phyloP scores from a whole-genome alignment of 1,140 invertebrate genomes.

The Zaprionus tsacasi region DNA sequence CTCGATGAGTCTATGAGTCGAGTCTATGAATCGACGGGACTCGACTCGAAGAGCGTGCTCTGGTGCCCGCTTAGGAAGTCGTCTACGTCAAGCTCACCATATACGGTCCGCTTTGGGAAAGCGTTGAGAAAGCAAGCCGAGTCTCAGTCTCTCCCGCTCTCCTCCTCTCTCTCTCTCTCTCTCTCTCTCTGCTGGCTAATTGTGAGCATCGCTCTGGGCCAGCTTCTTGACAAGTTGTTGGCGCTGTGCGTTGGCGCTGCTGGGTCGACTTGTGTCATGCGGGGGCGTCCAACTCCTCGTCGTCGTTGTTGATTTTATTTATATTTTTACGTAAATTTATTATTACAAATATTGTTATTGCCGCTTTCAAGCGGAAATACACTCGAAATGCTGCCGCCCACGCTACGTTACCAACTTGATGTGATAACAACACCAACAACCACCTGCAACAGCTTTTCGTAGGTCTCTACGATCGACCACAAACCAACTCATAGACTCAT shows the following conservation, averaged over 20 bases:
- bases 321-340: conserved; percentile 80
- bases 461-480: conserved; percentile 1
- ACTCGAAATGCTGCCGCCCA: conserved; percentile 68
- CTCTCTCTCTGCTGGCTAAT: conserved; percentile 52
- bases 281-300: conserved; percentile 40
- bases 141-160: conserved; percentile 9
- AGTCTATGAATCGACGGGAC: conserved; percentile 43
- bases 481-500: conserved; percentile 49
- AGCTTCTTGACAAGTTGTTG: conserved; percentile 52
- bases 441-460: conserved; percentile 62
- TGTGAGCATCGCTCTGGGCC: conserved; percentile 72
- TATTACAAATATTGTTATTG: conserved; percentile 82
- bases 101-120: conserved; percentile 70
- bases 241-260: conserved; percentile 55
- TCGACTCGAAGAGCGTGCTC: background rate
- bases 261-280: conserved; percentile 23
- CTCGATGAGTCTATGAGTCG: conserved; percentile 28
- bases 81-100: conserved; percentile 56
- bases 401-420: conserved; percentile 42
- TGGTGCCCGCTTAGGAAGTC: conserved; percentile 66
- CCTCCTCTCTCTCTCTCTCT: background rate
- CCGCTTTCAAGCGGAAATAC: conserved; percentile 80
- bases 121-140: conserved; percentile 70
- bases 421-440: conserved; percentile 45
- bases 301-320: conserved; percentile 74